Percentiles rank a stretch among this genome's conserved stretches.
Evolutionary conservation across 2,888 invertebrate species (phyloP).

Genomic region (Drosophila pseudotalamancana): DNA sequence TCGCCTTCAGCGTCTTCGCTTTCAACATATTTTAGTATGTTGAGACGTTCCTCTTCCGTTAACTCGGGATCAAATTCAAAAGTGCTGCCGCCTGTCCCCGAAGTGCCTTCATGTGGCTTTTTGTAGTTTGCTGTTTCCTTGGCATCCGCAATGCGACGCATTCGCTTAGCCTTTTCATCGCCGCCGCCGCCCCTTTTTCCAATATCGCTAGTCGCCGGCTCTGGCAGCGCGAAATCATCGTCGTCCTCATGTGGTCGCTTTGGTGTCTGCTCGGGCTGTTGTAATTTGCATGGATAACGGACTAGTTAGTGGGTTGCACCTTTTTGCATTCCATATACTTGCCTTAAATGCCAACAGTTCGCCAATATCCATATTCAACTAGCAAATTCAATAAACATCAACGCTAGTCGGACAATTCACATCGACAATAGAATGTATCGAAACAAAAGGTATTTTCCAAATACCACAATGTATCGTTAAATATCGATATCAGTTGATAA

Average conservation of each 20-base stretch:
- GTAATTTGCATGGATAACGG: neutral
- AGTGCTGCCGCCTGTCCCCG: slow-evolving; percentile 20
- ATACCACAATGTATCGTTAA: neutral
- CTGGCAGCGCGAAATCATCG: slow-evolving; percentile 87
- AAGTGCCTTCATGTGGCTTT: slow-evolving; percentile 66
- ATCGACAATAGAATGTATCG: slow-evolving; percentile 26
- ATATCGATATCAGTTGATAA: neutral
- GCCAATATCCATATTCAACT: slow-evolving; percentile 86
- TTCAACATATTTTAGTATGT: slow-evolving; percentile 93
- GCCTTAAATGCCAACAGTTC: slow-evolving; percentile 87
- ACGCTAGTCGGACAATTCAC: slow-evolving; percentile 25
- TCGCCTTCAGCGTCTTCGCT: slow-evolving; percentile 93
- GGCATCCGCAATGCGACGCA: slow-evolving; percentile 86
- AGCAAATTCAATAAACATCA: slow-evolving; percentile 55
- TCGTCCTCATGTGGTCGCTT: slow-evolving; percentile 87
- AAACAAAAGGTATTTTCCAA: neutral
- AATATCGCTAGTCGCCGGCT: slow-evolving; percentile 68
- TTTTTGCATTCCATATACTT: slow-evolving; percentile 42
- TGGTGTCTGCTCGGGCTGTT: slow-evolving; percentile 92
- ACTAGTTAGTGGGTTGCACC: neutral
- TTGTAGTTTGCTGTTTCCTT: slow-evolving; percentile 85
- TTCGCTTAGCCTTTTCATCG: slow-evolving; percentile 87
- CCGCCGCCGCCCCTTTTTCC: slow-evolving; percentile 66
- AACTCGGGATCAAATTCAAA: slow-evolving; percentile 84
- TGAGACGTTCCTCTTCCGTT: slow-evolving; percentile 90